These are phyloP conservation scores for Gallinago jamesoni DNA, from an alignment of 2,113 vertebrate genomes.

Conservation along the genomic window DNA sequence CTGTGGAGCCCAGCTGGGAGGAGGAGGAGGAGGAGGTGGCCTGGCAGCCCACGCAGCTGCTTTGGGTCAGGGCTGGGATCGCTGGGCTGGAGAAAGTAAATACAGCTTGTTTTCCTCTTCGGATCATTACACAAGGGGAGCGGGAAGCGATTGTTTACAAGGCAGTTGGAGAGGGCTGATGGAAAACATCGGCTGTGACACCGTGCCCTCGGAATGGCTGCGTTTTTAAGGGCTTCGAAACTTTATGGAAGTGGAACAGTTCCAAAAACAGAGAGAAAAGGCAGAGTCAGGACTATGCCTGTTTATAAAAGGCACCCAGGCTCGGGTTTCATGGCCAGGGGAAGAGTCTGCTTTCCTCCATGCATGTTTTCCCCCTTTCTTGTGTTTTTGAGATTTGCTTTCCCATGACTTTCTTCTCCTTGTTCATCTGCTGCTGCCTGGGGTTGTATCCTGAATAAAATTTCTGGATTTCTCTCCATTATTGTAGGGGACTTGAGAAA, in stretches of 20 bases:
- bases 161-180: background rate
- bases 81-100: constrained; percentile 51
- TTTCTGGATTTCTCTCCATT: background rate
- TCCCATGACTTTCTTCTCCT: background rate
- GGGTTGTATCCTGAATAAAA: background rate
- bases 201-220: background rate
- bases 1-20: constrained; percentile 7
- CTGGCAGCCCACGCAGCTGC: background rate
- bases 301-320: background rate
- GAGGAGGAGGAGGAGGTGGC: background rate
- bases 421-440: background rate
- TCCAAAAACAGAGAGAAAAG: background rate
- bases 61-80: constrained; percentile 34
- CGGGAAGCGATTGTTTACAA: constrained; percentile 54
- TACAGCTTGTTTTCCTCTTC: constrained; percentile 35
- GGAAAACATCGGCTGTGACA: background rate
- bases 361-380: background rate
- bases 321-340: background rate
- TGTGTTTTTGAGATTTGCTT: background rate
- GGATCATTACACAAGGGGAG: constrained; percentile 36
- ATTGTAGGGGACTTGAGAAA: background rate
- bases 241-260: background rate
- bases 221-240: background rate
- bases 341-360: background rate
- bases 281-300: background rate